Conservation (phyloP, 2,888 invertebrate species). For the Zelleria hepariella region DNA sequence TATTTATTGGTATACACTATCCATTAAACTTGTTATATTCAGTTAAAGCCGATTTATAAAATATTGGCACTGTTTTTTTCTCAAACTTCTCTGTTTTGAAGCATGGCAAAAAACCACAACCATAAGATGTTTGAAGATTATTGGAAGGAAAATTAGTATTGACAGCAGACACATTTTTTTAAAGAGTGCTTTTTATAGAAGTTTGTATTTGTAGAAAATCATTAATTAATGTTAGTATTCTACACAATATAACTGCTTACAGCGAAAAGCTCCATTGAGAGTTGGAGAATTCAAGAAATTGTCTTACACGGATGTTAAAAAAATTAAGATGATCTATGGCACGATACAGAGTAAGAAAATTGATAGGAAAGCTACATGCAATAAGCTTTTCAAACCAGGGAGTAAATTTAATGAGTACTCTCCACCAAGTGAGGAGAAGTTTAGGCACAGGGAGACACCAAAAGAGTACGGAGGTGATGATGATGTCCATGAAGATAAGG, state of each 20-base stretch:
- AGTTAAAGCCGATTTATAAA: too few relatives aligned
- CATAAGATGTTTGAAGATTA: too few relatives aligned
- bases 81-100: too few relatives aligned
- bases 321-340: constrained; percentile 44
- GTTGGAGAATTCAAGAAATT: constrained; percentile 17
- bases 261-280: constrained; percentile 3
- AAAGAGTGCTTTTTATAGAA: too few relatives aligned
- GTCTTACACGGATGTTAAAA: constrained; percentile 30
- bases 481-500: background rate
- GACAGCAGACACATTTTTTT: too few relatives aligned
- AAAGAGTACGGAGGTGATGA: constrained; percentile 24
- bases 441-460: constrained; percentile 28
- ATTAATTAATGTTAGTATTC: too few relatives aligned
- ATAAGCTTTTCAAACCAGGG: constrained; percentile 33
- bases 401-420: constrained; percentile 18
- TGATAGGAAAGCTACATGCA: constrained; percentile 26
- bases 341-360: constrained; percentile 27
- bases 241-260: background rate
- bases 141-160: too few relatives aligned
- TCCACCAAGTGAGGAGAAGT: constrained; percentile 7
- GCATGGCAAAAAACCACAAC: too few relatives aligned
- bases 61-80: too few relatives aligned
- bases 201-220: too few relatives aligned
- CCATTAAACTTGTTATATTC: too few relatives aligned
- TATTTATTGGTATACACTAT: too few relatives aligned